Conservation (phyloP, 2,888 invertebrate genomes). For the Hirtodrosophila trivittata region DNA sequence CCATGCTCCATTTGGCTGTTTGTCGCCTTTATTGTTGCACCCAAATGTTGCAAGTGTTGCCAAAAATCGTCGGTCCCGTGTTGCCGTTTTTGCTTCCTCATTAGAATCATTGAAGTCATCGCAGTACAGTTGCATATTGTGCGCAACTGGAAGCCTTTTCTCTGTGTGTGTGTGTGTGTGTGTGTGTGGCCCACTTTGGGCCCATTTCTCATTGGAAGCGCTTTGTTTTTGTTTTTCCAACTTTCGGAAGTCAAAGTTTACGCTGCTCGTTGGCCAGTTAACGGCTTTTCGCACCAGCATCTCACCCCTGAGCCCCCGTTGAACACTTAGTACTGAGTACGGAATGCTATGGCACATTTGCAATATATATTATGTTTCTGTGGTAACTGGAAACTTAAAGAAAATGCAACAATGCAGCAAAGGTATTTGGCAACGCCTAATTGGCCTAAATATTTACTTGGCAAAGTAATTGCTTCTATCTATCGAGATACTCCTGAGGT, state of each 20-base stretch:
- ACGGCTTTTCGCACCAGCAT: slow-evolving; percentile 63
- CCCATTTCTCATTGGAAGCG: slow-evolving; percentile 58
- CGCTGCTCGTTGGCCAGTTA: slow-evolving; percentile 60
- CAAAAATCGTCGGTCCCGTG: slow-evolving; percentile 19
- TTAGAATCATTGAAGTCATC: slow-evolving; percentile 52
- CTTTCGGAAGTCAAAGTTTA: slow-evolving; percentile 61
- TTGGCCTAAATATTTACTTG: too few relatives aligned
- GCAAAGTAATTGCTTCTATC: too few relatives aligned
- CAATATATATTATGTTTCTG: not conserved
- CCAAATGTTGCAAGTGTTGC: slow-evolving; percentile 32
- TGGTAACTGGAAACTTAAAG: not conserved
- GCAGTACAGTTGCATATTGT: slow-evolving; percentile 49
- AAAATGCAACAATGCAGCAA: too few relatives aligned
- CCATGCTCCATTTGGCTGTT: slow-evolving; percentile 10
- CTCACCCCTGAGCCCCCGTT: slow-evolving; percentile 10
- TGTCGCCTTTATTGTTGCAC: slow-evolving; percentile 24
- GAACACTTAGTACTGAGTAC: slow-evolving; percentile 13
- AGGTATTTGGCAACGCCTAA: too few relatives aligned
- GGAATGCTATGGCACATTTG: not conserved
- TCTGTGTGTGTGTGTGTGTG: slow-evolving; percentile 1
- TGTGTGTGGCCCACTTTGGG: slow-evolving; percentile 50
- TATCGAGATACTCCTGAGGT: too few relatives aligned
- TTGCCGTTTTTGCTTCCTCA: slow-evolving; percentile 50
- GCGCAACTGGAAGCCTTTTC: slow-evolving; percentile 9
- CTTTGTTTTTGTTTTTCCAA: slow-evolving; percentile 63